Base-by-base conservation (phyloP, 2,797 vertebrate species). In the Sebastes jordani region DNA sequence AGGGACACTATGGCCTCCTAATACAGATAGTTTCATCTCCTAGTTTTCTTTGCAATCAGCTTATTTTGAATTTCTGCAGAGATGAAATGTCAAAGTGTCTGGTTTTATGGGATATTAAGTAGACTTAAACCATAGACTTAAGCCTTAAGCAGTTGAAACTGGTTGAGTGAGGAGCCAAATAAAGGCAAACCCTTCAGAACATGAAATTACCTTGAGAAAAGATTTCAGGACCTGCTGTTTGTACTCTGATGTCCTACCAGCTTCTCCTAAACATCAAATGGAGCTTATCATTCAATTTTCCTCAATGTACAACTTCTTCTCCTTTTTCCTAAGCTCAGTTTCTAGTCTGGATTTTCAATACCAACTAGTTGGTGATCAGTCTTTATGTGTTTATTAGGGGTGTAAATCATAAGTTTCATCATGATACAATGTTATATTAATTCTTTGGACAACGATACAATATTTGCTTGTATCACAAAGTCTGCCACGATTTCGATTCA, bases 221-320 rank as follows among this genome's bases (percentile, higher is more conserved):
- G 36, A 76, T 76, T 80, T 77, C 25, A 67, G 65, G 65, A 85
- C 80, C 76, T 74, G 76, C 73, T 83, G 13, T 91, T 83, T 88
- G 73, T 85, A 67, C 75, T 75, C 46, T 23, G 30, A 73, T 75
- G 76, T 82, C 65, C 62, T 58, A 76, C 65, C 54, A 75, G 80
- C 76, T 68, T 85, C 55, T 77, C 77, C 79, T 74, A 82, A 49
- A 54, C 67, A 86, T 83, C 56, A 80, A 87, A 88, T 90, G 10
- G 42, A 81, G 76, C 79, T 85, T 83, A 88, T 93, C 85, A 76
- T 89, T 92, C 54, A 82, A 71, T 93, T 90, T 87, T 84, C 54
- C 63, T 82, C 78, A 32, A 85, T 91, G 90, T 86, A 46, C 36
- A 84, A 62, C 72, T 67, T 80, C 72, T 67, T 80, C 49, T 63